Base-by-base conservation (phyloP, 2,113 vertebrate genomes). In the Poecile atricapillus region DNA sequence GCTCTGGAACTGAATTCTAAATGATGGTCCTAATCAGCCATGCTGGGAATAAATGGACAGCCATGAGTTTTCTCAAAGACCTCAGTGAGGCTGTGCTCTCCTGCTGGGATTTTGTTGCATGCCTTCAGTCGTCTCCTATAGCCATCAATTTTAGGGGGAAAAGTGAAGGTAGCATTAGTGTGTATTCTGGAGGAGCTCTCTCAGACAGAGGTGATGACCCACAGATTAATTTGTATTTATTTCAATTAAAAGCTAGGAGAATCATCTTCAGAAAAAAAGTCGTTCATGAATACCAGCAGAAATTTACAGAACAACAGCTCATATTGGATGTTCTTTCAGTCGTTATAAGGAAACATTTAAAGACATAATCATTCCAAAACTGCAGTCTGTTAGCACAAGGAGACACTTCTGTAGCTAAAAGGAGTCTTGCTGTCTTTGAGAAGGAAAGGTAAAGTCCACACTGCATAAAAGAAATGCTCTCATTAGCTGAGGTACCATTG, bases 31-130 rank as follows among this genome's bases (percentile, higher is more conserved):
- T 90, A 60, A 75, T 89, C 74, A 86, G 74, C 20, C 3, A 18
- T 63, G 41, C 49, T 15, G 22, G 82, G 69, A 91, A 87, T 87
- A 82, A 84, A 93, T 8, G 41, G 84, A 35, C 17, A 37, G 17
- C 67, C 73, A 46, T 89, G 49, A 81, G 65, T 39, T 37, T 84
- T 78, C 82, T 64, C 25, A 55, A 47, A 88, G 86, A 65, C 46
- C 41, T 83, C 2, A 4, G 68, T 41, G 92, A 93, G 73, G 56
- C 86, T 7, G 3, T 4, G 24, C 15, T 43, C 12, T 89, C 80
- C 50, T 76, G 87, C 93, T 87, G 87, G 50, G 88, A 30, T 64
- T 65, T 91, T 91, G 85, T 95, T 96, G 64, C 17, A 47, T 28
- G 24, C 71, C 55, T 92, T 90, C n/a, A 25, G 53, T 67, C n/a